Percentiles rank a stretch among this genome's conserved stretches.
These are phyloP conservation scores for Archaeoteleia sp. DNA, from an alignment of 2,888 invertebrate species.

Conservation along the genomic window DNA sequence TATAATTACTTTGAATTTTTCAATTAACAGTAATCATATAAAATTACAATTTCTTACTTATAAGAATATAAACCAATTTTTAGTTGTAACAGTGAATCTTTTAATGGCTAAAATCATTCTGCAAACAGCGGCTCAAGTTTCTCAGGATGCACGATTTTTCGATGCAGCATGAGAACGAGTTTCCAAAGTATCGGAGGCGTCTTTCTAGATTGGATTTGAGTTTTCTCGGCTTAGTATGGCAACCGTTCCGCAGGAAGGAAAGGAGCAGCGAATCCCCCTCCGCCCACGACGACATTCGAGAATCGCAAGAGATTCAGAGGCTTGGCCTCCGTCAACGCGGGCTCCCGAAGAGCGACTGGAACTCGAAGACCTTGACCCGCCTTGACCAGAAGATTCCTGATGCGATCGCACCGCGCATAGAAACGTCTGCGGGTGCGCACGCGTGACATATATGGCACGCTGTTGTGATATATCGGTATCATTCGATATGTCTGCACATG, in stretches of 20 bases:
- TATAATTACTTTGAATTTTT: no score
- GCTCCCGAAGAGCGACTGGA: conserved; percentile 16
- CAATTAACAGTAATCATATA: no score
- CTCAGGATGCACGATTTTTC: no score
- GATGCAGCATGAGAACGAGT: no score
- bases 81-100: no score
- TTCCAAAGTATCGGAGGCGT: no score
- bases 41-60: no score
- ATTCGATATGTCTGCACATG: conserved; percentile 2
- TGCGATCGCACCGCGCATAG: conserved; percentile 1
- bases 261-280: neutral
- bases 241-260: neutral
- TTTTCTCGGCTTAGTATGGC: no score
- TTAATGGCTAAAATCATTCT: no score
- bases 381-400: conserved; percentile 26
- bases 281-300: conserved; percentile 4
- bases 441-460: conserved; percentile 20
- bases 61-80: no score
- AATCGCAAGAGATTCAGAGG: conserved; percentile 14
- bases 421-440: conserved; percentile 1
- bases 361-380: conserved; percentile 31
- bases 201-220: no score
- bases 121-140: no score
- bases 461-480: conserved; percentile 10
- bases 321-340: conserved; percentile 13